A percentile compares a stretch with the other conserved stretches of the same genome.
phyloP scores from a whole-genome alignment of 2,888 invertebrate genomes.

The Itoplectis maculator region DNA sequence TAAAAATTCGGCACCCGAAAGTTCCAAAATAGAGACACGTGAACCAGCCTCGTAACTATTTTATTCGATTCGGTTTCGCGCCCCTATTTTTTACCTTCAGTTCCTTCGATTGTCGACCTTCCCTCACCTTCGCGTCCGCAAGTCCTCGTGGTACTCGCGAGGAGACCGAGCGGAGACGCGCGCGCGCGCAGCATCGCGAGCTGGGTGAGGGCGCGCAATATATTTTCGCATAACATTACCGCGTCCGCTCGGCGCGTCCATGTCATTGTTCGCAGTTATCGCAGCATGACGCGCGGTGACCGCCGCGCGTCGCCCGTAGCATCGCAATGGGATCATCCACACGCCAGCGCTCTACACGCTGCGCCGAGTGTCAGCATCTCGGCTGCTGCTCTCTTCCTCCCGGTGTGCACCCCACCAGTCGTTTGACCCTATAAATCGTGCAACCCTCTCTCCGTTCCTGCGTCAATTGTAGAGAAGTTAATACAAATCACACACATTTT shows the following conservation, averaged over 20 bases:
- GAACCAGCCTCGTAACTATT: too few species aligned
- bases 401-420: neutral
- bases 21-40: too few species aligned
- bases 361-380: conserved; percentile 37
- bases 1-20: too few species aligned
- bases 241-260: conserved; percentile 80
- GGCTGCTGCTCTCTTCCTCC: conserved; percentile 20
- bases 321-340: conserved; percentile 43
- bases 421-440: conserved; percentile 27
- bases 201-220: conserved; percentile 9
- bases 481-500: neutral
- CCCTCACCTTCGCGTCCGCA: too few species aligned
- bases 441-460: conserved; percentile 35
- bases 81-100: conserved; percentile 16
- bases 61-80: conserved; percentile 36
- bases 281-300: conserved; percentile 79
- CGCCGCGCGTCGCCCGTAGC: conserved; percentile 68
- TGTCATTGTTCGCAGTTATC: conserved; percentile 80
- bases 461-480: conserved; percentile 17
- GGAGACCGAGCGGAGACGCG: neutral
- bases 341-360: too few species aligned
- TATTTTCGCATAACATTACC: conserved; percentile 78
- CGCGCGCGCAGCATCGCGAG: conserved; percentile 14
- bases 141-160: neutral
- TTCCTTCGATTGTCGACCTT: conserved; percentile 3